Percentiles rank a stretch among this genome's conserved stretches.
Evolutionary conservation across 2,888 invertebrate species (phyloP).

Genomic region (Thysanoteuthis rhombus): DNA sequence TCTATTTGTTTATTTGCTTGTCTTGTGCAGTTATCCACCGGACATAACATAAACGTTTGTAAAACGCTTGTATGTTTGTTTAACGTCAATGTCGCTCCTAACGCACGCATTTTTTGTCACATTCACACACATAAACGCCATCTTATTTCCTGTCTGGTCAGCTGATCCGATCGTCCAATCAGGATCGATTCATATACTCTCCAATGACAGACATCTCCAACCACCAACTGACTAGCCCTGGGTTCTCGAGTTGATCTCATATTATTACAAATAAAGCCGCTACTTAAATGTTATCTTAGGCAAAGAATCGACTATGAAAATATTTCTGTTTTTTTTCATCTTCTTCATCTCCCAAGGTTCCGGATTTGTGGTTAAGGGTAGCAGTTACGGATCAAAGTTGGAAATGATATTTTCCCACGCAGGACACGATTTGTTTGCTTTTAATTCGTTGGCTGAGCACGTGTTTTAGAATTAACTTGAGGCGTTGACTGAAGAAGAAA

Average conservation of each 20-base stretch:
- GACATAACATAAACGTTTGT: background rate
- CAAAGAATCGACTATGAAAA: background rate
- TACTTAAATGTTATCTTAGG: background rate
- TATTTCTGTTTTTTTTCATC: background rate
- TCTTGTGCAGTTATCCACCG: background rate
- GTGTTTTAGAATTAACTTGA: background rate
- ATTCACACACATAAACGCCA: background rate
- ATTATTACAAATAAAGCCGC: conserved; percentile 12
- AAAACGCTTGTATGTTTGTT: background rate
- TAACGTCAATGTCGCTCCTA: background rate
- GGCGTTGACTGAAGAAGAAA: background rate
- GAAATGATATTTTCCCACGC: background rate
- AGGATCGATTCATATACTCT: background rate
- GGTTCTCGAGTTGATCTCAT: background rate
- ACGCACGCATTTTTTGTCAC: background rate
- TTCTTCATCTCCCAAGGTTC: background rate
- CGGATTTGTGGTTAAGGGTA: background rate
- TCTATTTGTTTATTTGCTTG: no score
- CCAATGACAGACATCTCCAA: background rate
- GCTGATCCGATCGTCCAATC: background rate
- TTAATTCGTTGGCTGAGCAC: background rate
- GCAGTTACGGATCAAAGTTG: background rate
- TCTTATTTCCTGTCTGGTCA: background rate
- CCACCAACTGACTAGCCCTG: background rate
- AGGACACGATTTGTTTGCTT: background rate